phyloP scores from a whole-genome alignment of 2,888 invertebrate species.

The Brachypterus glaber region DNA sequence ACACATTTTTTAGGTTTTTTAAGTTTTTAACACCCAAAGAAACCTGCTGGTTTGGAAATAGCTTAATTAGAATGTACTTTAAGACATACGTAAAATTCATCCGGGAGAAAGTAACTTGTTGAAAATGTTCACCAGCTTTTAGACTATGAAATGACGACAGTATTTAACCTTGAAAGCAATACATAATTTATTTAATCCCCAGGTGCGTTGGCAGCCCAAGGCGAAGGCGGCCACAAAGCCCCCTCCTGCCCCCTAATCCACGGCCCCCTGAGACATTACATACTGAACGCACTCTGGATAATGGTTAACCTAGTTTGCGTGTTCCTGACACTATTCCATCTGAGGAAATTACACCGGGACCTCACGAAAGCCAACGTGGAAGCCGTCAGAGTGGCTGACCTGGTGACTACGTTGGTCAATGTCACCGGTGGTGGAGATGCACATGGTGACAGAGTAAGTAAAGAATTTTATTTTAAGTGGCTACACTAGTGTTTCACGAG shows the following conservation, averaged over 20 bases:
- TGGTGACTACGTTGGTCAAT: slow-evolving; percentile 75
- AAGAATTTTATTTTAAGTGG: too few relatives aligned
- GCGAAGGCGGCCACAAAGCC: slow-evolving; percentile 64
- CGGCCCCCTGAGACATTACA: slow-evolving; percentile 81
- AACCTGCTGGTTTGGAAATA: too few relatives aligned
- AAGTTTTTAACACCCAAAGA: too few relatives aligned
- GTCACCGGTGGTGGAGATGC: slow-evolving; percentile 52
- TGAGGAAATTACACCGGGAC: slow-evolving; percentile 71
- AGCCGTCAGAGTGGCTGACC: slow-evolving; percentile 71
- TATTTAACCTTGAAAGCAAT: too few relatives aligned
- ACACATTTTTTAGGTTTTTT: too few relatives aligned
- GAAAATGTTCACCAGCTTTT: too few relatives aligned
- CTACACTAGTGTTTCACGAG: too few relatives aligned
- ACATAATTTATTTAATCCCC: slow-evolving; percentile 34
- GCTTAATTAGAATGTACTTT: too few relatives aligned
- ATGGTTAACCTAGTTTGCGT: slow-evolving; percentile 81
- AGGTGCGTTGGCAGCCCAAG: slow-evolving; percentile 73
- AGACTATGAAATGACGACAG: too few relatives aligned
- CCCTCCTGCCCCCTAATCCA: slow-evolving; percentile 80
- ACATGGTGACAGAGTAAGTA: slow-evolving; percentile 32
- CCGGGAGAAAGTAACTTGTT: too few relatives aligned
- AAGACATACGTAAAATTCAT: too few relatives aligned
- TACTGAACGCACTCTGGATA: slow-evolving; percentile 85
- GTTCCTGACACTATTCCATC: slow-evolving; percentile 71
- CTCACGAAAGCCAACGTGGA: slow-evolving; percentile 76